phyloP scores from a whole-genome alignment of 2,797 vertebrate genomes.

The Delichon dasypus region DNA sequence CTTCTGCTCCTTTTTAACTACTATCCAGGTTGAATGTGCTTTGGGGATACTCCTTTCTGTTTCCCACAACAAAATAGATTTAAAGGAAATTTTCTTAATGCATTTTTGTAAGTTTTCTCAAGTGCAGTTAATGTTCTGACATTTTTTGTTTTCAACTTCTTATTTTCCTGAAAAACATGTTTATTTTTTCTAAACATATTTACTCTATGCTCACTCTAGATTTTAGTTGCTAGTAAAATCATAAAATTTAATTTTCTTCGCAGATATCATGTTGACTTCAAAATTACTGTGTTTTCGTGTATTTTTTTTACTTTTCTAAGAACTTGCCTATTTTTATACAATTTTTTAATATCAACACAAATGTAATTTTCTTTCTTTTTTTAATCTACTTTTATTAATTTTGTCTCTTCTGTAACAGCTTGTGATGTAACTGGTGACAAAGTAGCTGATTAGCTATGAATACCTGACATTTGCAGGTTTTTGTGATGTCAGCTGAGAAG shows the following conservation, averaged over 20 bases:
- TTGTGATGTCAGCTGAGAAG: not conserved
- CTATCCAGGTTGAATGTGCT: not conserved
- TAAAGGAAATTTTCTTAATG: not conserved
- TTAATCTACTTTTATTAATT: not conserved
- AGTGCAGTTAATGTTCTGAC: not conserved
- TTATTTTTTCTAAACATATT: not conserved
- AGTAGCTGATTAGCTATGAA: not conserved
- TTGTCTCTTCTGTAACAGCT: not conserved
- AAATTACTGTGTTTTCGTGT: not conserved
- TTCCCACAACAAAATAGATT: not conserved
- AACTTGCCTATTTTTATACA: not conserved
- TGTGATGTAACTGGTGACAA: not conserved
- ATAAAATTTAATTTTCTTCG: not conserved
- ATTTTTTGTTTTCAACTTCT: not conserved
- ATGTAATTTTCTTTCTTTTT: not conserved
- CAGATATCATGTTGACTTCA: not conserved
- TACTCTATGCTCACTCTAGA: not conserved
- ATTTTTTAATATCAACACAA: not conserved
- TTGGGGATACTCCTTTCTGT: not conserved
- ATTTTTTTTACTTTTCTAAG: not conserved
- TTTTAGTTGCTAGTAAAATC: not conserved
- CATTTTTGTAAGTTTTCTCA: not conserved
- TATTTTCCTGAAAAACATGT: not conserved
- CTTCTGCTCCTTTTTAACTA: not conserved
- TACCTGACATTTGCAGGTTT: not conserved